Percentiles rank a stretch among this genome's conserved stretches.
These are phyloP conservation scores for Mus caroli DNA, from an alignment of 2,797 vertebrate species.

Conservation along the genomic window DNA sequence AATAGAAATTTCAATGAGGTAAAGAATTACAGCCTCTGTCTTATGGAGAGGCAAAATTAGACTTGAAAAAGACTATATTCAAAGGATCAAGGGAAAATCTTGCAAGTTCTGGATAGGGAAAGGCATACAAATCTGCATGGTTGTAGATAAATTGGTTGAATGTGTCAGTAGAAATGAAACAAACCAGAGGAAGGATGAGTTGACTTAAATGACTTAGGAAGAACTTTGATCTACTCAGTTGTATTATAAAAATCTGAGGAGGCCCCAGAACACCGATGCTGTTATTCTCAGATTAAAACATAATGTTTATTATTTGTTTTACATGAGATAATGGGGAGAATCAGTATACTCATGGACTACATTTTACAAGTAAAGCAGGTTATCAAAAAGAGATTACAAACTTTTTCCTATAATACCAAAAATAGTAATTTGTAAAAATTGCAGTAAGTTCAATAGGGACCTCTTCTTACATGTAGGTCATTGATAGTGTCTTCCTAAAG, in stretches of 20 bases:
- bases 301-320: conserved; percentile 2
- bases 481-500: neutral
- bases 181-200: neutral
- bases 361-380: neutral
- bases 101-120: neutral
- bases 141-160: neutral
- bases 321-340: neutral
- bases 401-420: neutral
- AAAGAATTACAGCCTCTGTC: conserved; percentile 53
- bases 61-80: conserved; percentile 68
- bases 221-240: neutral
- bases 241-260: neutral
- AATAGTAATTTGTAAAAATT: neutral
- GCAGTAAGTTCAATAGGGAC: neutral
- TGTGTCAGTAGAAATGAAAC: neutral
- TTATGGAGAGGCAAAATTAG: conserved; percentile 59
- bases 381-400: neutral
- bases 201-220: conserved; percentile 19
- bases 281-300: neutral
- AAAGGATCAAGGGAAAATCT: conserved; percentile 47
- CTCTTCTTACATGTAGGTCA: neutral
- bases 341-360: neutral
- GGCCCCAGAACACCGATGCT: neutral
- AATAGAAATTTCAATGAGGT: conserved; percentile 75
- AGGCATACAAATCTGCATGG: neutral